Conservation (phyloP, 1,140 invertebrate species). For the Meloidogyne chitwoodi region DNA sequence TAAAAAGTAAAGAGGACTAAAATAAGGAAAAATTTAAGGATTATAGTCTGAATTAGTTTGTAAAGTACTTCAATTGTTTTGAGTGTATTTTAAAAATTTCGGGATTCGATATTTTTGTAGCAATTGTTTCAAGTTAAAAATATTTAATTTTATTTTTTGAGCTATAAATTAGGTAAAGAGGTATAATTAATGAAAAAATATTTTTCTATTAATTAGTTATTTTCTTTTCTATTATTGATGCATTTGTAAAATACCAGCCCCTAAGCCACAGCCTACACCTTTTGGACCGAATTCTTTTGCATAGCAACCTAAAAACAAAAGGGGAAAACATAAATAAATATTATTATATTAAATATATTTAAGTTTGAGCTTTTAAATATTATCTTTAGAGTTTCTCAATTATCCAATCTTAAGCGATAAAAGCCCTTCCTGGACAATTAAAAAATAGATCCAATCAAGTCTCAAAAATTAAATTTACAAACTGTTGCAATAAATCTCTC, state of each 20-base stretch:
- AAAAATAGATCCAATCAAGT: not conserved
- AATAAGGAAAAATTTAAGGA: too few relatives aligned
- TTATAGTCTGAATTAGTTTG: too few relatives aligned
- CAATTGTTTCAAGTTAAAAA: too few relatives aligned
- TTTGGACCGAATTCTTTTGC: conserved; percentile 35
- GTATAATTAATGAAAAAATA: not conserved
- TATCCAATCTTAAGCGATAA: not conserved
- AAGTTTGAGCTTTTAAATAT: too few relatives aligned
- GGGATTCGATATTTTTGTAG: too few relatives aligned
- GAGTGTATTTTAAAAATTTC: too few relatives aligned
- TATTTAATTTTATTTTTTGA: too few relatives aligned
- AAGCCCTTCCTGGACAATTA: not conserved
- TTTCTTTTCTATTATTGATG: conserved; percentile 21
- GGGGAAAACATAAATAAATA: too few relatives aligned
- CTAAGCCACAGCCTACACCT: conserved; percentile 32
- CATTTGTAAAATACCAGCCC: conserved; percentile 37
- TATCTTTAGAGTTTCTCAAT: too few relatives aligned
- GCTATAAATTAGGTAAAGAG: not conserved
- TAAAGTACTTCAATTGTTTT: too few relatives aligned
- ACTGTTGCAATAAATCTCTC: conserved; percentile 36
- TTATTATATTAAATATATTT: too few relatives aligned
- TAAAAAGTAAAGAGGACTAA: not conserved
- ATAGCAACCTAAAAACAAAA: conserved; percentile 31
- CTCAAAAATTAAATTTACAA: not conserved
- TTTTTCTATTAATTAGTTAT: not conserved